Percentiles rank a stretch among this genome's conserved stretches.
Evolutionary conservation across 2,888 invertebrate genomes (phyloP).

Genomic region (Syritta pipiens): DNA sequence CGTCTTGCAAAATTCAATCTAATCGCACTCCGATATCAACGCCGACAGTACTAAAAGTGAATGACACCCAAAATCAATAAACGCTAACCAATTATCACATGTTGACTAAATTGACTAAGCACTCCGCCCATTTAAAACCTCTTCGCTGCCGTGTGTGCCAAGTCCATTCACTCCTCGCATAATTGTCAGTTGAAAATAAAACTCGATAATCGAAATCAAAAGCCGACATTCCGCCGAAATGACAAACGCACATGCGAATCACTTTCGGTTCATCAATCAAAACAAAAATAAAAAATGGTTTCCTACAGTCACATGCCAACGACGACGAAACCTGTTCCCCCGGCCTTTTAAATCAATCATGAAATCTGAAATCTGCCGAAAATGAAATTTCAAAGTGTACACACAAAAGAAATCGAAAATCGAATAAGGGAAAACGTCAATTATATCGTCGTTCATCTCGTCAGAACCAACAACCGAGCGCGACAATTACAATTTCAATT

Average conservation of each 20-base stretch:
- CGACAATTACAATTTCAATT: too few relatives aligned
- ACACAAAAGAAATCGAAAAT: background rate
- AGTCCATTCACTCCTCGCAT: too few relatives aligned
- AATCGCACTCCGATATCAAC: too few relatives aligned
- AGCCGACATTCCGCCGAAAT: slow-evolving; percentile 8
- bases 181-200: too few relatives aligned
- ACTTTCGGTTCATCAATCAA: slow-evolving; percentile 42
- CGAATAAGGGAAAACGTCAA: slow-evolving; percentile 30
- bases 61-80: slow-evolving; percentile 18
- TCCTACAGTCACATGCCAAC: background rate
- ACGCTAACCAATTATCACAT: background rate
- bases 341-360: slow-evolving; percentile 26
- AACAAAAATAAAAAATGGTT: background rate
- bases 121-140: too few relatives aligned
- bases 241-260: background rate
- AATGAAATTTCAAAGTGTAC: slow-evolving; percentile 5
- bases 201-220: too few relatives aligned
- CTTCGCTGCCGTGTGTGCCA: too few relatives aligned
- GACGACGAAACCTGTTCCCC: slow-evolving; percentile 15
- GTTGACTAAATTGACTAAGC: background rate
- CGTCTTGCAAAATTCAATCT: too few relatives aligned
- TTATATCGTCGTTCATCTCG: slow-evolving; percentile 12
- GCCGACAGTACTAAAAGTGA: slow-evolving; percentile 15
- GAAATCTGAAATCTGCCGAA: slow-evolving; percentile 11
- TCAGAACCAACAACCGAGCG: too few relatives aligned